Evolutionary conservation across 92 coral and sea anemone species (phyloP), one percentile per base, ranked within the genome.

Genomic region (Epizoanthus illoricatus): DNA sequence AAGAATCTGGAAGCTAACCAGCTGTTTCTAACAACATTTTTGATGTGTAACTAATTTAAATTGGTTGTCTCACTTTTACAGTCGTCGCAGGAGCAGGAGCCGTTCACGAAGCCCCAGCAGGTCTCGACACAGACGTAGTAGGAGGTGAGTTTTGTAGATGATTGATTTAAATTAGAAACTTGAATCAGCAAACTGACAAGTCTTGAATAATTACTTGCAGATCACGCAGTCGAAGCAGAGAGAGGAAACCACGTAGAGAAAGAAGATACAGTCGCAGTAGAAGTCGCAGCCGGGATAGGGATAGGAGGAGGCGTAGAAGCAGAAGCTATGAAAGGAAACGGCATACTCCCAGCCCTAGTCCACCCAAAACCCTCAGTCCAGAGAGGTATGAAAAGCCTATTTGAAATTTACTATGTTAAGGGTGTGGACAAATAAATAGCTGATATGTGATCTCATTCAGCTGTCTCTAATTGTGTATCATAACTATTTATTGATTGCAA

Each of bases 281-380:
- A 71, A 93, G 94, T 73, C 80, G 73, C 45, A 93, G 94, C 80
- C 92, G 84, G 62, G 92, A 89, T 15, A 69, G 47, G 54, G 87
- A 74, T 19, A 80, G 86, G 28, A 85, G 88, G 68, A 84, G 84
- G 49, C 43, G 75, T 21, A 80, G 61, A 54, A 89, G 89, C 70
- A 43, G 70, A 45, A 84, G 87, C 65, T 39, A 59, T 75, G 90
- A 75, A 63, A 78, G 7, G 17, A 56, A 58, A 42, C 39, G 42
- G 2, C 69, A 11, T 21, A 42, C 82, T 3, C 82, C 69, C n/a
- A 86, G 87, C 62, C 92, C 87, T 23, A 78, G 81, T 75, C 92
- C 92, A 69, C 71, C 72, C 7, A 47, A 5, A 11, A 78, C 52
- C 42, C 54, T 78, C 17, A 78, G 60, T 21, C 82, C 82, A 78